Conservation (phyloP, 1,140 invertebrate genomes). For the Varroa destructor region DNA sequence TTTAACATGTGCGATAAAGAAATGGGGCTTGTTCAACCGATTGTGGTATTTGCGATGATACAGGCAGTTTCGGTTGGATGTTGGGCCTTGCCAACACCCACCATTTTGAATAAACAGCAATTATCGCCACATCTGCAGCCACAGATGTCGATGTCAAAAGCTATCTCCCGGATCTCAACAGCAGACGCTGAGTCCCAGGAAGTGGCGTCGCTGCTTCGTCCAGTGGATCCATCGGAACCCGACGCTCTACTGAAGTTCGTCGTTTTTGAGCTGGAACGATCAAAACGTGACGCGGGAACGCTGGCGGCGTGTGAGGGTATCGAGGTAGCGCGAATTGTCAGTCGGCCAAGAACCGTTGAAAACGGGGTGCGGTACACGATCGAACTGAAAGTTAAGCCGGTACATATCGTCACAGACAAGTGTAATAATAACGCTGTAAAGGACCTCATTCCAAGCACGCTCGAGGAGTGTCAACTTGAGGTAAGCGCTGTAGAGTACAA, state of each 20-base stretch:
- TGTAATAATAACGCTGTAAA: constrained; percentile 23
- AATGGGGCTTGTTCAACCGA: too few species aligned
- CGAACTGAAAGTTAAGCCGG: constrained; percentile 7
- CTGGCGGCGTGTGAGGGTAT: constrained; percentile 14
- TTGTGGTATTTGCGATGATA: too few species aligned
- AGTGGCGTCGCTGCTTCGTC: constrained; percentile 10
- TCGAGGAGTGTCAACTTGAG: constrained; percentile 25
- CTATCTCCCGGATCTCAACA: too few species aligned
- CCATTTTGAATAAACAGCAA: too few species aligned
- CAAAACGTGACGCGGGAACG: constrained; percentile 19
- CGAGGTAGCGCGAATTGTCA: constrained; percentile 20
- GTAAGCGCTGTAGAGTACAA: not conserved
- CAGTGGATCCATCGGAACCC: constrained; percentile 7
- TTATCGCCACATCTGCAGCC: too few species aligned
- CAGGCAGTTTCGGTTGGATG: too few species aligned
- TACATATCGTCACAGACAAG: constrained; percentile 20
- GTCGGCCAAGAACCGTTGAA: not conserved
- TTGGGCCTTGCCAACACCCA: too few species aligned
- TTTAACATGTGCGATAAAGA: too few species aligned
- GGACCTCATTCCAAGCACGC: constrained; percentile 10
- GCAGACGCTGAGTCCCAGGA: too few species aligned
- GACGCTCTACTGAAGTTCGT: constrained; percentile 23
- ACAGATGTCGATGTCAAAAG: too few species aligned
- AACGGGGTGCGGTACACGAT: constrained; percentile 7
- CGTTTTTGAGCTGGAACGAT: constrained; percentile 9